Percentiles rank a stretch among this genome's conserved stretches.
These are phyloP conservation scores for Karalla daura DNA, from an alignment of 2,797 vertebrate species.

Conservation along the genomic window DNA sequence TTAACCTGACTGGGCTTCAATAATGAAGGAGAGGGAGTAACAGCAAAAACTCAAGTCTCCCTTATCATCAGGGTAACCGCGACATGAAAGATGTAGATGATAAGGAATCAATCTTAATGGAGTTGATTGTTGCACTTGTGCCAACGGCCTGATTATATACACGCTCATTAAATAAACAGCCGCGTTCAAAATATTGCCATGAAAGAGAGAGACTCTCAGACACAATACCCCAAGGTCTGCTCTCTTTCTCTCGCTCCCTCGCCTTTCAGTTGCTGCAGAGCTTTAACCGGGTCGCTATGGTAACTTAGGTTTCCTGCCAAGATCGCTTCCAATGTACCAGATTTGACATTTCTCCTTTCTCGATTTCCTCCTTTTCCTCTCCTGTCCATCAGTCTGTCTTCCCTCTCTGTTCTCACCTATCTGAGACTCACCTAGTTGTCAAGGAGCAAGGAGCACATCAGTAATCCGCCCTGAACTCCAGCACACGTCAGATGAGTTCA, in stretches of 20 bases:
- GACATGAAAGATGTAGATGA: slow-evolving; percentile 9
- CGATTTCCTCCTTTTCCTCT: slow-evolving; percentile 54
- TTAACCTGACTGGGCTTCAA: slow-evolving; percentile 50
- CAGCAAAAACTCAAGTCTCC: slow-evolving; percentile 6
- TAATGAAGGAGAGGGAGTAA: slow-evolving; percentile 25
- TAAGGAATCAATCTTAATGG: neutral
- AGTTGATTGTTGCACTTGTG: neutral
- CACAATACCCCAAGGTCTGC: slow-evolving; percentile 68
- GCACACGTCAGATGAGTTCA: slow-evolving; percentile 28
- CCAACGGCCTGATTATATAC: neutral
- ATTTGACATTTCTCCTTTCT: slow-evolving; percentile 67
- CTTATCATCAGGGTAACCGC: slow-evolving; percentile 23
- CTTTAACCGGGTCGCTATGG: slow-evolving; percentile 79
- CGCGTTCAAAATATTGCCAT: slow-evolving; percentile 7
- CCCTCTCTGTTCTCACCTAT: slow-evolving; percentile 31
- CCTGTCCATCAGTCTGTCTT: slow-evolving; percentile 46
- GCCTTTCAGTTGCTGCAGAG: slow-evolving; percentile 57
- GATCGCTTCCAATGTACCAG: slow-evolving; percentile 70
- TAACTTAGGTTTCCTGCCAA: slow-evolving; percentile 77
- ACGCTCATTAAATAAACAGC: neutral
- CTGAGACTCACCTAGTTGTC: slow-evolving; percentile 30
- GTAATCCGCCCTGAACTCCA: slow-evolving; percentile 35
- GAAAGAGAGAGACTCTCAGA: slow-evolving; percentile 23
- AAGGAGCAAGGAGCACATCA: slow-evolving; percentile 16
- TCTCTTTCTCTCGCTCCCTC: slow-evolving; percentile 23